A percentile compares a stretch with the other conserved stretches of the same genome.
Evolutionary conservation across 2,888 invertebrate species (phyloP).

Genomic region (Auanema sp.): DNA sequence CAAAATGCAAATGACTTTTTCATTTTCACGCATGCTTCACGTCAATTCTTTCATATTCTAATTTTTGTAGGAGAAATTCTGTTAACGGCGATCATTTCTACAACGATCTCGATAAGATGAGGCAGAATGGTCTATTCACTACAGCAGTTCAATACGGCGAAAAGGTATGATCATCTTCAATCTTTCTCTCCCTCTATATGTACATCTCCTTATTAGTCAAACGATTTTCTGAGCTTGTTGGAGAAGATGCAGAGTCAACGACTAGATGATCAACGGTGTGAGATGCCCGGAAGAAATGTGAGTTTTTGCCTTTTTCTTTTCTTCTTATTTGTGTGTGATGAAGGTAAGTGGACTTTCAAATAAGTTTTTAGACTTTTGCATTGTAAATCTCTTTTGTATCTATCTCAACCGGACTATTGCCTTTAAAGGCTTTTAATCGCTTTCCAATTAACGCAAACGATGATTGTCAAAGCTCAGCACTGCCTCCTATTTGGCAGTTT

Average conservation of each 20-base stretch:
- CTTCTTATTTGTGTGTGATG: not conserved
- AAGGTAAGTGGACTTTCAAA: constrained; percentile 1
- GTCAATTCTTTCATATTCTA: not conserved
- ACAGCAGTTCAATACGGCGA: constrained; percentile 28
- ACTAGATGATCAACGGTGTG: constrained; percentile 94
- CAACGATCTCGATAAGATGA: constrained; percentile 41
- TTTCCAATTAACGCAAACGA: not conserved
- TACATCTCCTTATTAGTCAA: constrained; percentile 60
- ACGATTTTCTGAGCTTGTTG: constrained; percentile 87
- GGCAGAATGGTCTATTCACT: constrained; percentile 33
- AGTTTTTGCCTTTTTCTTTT: constrained; percentile 22
- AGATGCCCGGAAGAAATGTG: constrained; percentile 72
- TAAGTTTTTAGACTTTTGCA: constrained; percentile 5
- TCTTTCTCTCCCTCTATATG: not conserved
- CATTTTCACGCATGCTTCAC: not conserved
- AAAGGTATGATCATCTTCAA: constrained; percentile 13
- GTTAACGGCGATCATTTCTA: constrained; percentile 47
- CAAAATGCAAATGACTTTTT: not conserved
- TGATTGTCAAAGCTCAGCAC: not conserved
- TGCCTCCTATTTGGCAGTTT: not conserved
- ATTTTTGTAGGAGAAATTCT: constrained; percentile 53
- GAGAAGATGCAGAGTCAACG: constrained; percentile 91
- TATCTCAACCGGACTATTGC: constrained; percentile 17
- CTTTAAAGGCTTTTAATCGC: constrained; percentile 7
- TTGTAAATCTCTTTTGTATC: constrained; percentile 11